Evolutionary conservation across 2,888 invertebrate genomes (phyloP).

Genomic region (Sinelater perroti): DNA sequence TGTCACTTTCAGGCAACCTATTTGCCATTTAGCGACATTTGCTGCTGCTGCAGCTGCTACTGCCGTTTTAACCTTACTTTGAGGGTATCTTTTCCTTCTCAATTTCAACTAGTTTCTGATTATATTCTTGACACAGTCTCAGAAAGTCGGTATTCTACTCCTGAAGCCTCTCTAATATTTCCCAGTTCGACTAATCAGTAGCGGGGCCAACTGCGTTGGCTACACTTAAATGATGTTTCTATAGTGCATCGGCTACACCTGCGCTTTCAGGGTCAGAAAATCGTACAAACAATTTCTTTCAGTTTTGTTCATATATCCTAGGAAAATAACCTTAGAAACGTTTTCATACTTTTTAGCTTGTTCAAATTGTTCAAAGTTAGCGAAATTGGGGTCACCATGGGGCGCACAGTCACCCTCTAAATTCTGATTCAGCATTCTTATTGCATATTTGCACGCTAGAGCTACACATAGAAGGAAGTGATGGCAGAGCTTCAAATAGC

Average conservation of each 20-base stretch:
- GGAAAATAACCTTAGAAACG: slow-evolving; percentile 55
- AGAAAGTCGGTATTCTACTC: slow-evolving; percentile 88
- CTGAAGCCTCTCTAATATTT: slow-evolving; percentile 72
- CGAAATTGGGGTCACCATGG: slow-evolving; percentile 59
- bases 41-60: slow-evolving; percentile 65
- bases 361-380: slow-evolving; percentile 75
- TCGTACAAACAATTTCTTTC: slow-evolving; percentile 59
- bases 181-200: slow-evolving; percentile 62
- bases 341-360: slow-evolving; percentile 66
- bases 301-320: slow-evolving; percentile 60
- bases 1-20: slow-evolving; percentile 42
- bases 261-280: slow-evolving; percentile 55
- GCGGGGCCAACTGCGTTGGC: slow-evolving; percentile 61
- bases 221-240: slow-evolving; percentile 70
- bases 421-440: slow-evolving; percentile 69
- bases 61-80: slow-evolving; percentile 76
- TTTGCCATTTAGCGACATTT: slow-evolving; percentile 56
- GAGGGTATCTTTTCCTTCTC: slow-evolving; percentile 87
- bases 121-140: slow-evolving; percentile 88
- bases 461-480: slow-evolving; percentile 75
- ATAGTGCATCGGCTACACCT: slow-evolving; percentile 65
- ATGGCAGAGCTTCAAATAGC: slow-evolving; percentile 67
- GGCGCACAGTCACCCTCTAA: slow-evolving; percentile 64
- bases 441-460: slow-evolving; percentile 63
- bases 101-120: slow-evolving; percentile 85